Percentiles rank a stretch among this genome's conserved stretches.
Evolutionary conservation across 64 coral and sea anemone genomes (phyloP).

Genomic region (Anthopleura sola): DNA sequence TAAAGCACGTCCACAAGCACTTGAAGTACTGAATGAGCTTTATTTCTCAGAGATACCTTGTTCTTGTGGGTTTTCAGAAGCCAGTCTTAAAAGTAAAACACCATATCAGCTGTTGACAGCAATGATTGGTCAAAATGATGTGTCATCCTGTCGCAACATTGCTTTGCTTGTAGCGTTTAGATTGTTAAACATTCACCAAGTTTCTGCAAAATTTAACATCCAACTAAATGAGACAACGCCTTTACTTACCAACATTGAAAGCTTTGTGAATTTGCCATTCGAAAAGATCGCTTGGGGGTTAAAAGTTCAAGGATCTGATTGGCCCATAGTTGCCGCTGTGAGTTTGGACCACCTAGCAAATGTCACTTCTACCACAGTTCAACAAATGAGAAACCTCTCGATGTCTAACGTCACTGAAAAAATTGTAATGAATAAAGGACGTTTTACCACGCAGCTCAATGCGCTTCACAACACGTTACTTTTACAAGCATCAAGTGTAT

Average conservation of each 20-base stretch:
- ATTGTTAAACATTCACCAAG: neutral
- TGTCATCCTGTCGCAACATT: constrained; percentile 47
- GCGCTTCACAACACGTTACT: neutral
- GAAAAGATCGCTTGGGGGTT: constrained; percentile 70
- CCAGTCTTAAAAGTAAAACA: neutral
- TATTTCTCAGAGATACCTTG: constrained; percentile 49
- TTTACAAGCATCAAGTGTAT: neutral
- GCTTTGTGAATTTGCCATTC: constrained; percentile 39
- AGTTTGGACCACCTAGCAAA: constrained; percentile 8
- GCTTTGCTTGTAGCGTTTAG: constrained; percentile 48
- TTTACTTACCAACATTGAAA: constrained; percentile 48
- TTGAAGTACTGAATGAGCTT: constrained; percentile 60
- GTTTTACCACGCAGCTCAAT: neutral
- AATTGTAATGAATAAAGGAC: neutral
- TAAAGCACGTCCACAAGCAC: constrained; percentile 26
- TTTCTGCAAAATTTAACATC: constrained; percentile 54
- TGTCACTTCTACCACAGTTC: neutral
- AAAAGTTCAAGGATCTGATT: constrained; percentile 42
- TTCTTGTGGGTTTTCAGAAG: constrained; percentile 32
- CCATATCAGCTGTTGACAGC: constrained; percentile 36
- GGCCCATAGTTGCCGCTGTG: constrained; percentile 57
- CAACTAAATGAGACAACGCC: constrained; percentile 30
- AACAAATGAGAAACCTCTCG: neutral
- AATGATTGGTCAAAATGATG: constrained; percentile 52
- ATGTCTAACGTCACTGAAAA: constrained; percentile 14